Percentiles rank a stretch among this genome's conserved stretches.
phyloP scores from a whole-genome alignment of 2,797 vertebrate genomes.

The Smutsia temminckii region DNA sequence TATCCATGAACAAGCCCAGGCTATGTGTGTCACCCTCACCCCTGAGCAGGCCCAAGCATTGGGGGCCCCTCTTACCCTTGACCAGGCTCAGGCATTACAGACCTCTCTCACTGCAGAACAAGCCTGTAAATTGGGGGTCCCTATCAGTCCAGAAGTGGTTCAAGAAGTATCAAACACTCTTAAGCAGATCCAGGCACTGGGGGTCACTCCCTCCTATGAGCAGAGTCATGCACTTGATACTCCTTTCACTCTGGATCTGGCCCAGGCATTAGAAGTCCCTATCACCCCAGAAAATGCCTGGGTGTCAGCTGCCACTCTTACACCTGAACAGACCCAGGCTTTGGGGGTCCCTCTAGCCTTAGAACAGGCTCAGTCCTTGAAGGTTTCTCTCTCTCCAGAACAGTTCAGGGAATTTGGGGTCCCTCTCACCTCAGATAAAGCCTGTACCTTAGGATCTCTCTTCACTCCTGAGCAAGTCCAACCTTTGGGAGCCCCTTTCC shows the following conservation, averaged over 20 bases:
- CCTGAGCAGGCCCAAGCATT: not conserved
- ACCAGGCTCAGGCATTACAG: not conserved
- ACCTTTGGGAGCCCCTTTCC: not conserved
- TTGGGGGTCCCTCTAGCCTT: not conserved
- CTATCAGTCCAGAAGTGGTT: not conserved
- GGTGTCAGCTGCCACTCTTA: not conserved
- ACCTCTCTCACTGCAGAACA: not conserved
- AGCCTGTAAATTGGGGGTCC: not conserved
- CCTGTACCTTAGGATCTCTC: not conserved
- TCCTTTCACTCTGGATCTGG: not conserved
- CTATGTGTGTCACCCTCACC: not conserved
- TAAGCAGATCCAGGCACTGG: not conserved
- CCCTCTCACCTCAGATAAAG: slow-evolving; percentile 13
- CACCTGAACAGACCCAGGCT: not conserved
- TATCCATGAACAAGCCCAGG: not conserved
- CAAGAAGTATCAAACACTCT: not conserved
- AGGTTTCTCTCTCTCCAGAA: not conserved
- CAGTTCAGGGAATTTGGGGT: not conserved
- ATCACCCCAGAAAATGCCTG: not conserved
- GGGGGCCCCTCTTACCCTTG: not conserved
- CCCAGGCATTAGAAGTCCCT: not conserved
- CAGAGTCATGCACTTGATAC: not conserved
- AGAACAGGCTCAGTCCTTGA: not conserved
- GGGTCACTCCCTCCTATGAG: too few species aligned
- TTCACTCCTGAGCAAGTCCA: not conserved